Evolutionary conservation across 2,113 vertebrate genomes (phyloP), one percentile per base, ranked within the genome.

Genomic region (Etia nguti): DNA sequence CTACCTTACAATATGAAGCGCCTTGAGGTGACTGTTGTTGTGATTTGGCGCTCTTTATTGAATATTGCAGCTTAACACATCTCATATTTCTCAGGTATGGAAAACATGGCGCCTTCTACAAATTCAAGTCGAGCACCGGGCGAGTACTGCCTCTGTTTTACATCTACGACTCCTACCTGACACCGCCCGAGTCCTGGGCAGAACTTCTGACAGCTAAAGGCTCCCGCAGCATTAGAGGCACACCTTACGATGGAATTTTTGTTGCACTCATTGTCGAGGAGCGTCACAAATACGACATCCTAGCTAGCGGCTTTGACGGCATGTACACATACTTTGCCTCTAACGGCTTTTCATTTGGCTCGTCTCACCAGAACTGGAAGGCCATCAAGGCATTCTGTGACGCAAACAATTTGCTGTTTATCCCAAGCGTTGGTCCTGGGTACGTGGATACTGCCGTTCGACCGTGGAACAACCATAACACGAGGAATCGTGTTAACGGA

Each of bases 321-420:
- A 97, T 97, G 86, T 98, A 98, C 87, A 98, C 98, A 6, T 98
- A 98, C 90, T 98, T 98, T 10, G 97, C 98, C 22, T 98, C 98
- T 88, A 98, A 98, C 0, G 97, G 98, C 34, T 98, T 98, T 92
- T 98, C 98, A 48, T 98, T 97, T 3, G 97, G 97, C 85, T 98
- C 98, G 1, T 98, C 98, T 34, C 97, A 98, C 92, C 98, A 98
- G 95, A 98, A 98, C 96, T 98, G 97, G 97, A 97, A 97, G 90
- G 95, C 96, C 10, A 95, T 98, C 93, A 98, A 98, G 92, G 94
- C 90, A 9, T 98, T 98, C 93, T 98, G 98, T 1, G 97, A 98
- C 5, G 88, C 94, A 48, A 97, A 97, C 93, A 98, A 97, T 80
- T 95, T 98, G 46, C 95, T 98, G 88, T 98, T 98, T 81, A 95